A percentile compares a stretch with the other conserved stretches of the same genome.
phyloP scores from a whole-genome alignment of 2,113 vertebrate genomes.

The Oreochromis aureus region DNA sequence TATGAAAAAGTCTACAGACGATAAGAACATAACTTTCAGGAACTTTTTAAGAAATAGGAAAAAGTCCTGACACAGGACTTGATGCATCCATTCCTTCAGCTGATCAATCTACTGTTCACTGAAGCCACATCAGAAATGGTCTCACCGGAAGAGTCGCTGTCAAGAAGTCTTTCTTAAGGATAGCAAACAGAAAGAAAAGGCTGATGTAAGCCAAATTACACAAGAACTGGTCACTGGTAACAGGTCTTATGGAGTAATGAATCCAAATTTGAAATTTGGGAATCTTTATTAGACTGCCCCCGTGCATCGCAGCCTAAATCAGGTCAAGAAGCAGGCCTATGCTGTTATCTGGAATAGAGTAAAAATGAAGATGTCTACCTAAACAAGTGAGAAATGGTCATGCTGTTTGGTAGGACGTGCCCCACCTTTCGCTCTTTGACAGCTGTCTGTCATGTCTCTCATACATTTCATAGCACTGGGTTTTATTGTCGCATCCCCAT shows the following conservation, averaged over 20 bases:
- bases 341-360: background rate
- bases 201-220: background rate
- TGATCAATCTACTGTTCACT: background rate
- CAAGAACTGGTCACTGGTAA: background rate
- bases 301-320: background rate
- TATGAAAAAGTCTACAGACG: no score
- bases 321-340: background rate
- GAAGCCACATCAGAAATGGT: no score
- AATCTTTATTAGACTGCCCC: background rate
- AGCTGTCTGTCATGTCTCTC: background rate
- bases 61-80: background rate
- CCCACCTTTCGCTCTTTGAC: background rate
- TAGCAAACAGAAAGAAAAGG: background rate
- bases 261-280: background rate
- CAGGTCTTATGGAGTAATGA: background rate
- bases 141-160: no score
- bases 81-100: background rate
- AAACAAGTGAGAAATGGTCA: background rate
- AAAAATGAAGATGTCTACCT: background rate
- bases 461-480: background rate
- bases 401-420: fast-evolving
- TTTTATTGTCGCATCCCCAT: background rate
- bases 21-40: no score
- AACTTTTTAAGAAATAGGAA: background rate
- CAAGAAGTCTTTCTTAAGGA: no score